A percentile compares a stretch with the other conserved stretches of the same genome.
phyloP scores from a whole-genome alignment of 2,797 vertebrate species.

The Craterocephalus amniculus region DNA sequence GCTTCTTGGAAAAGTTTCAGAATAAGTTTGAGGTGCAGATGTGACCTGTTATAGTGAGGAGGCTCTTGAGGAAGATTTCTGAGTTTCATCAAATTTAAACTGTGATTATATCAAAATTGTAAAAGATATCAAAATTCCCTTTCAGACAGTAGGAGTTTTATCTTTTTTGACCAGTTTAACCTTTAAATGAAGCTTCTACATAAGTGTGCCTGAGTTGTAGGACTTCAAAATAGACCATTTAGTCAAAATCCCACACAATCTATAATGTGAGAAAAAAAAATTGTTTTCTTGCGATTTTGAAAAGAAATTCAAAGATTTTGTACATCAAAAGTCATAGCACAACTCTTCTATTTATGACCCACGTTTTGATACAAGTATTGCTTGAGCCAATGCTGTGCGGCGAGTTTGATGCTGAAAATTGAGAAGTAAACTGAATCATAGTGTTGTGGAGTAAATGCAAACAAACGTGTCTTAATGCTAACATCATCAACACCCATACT shows the following conservation, averaged over 20 bases:
- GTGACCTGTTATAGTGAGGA: no score
- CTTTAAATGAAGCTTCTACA: not conserved
- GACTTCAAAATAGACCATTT: not conserved
- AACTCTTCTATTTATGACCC: not conserved
- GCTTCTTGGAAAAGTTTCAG: not conserved
- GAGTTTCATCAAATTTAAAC: not conserved
- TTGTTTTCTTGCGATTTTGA: not conserved
- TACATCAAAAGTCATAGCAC: not conserved
- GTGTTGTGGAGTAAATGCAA: not conserved
- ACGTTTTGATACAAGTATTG: not conserved
- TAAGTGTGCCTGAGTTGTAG: not conserved
- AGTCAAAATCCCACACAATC: not conserved
- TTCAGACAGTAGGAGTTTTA: not conserved
- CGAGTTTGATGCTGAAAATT: not conserved
- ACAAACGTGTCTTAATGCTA: not conserved
- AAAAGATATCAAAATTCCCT: not conserved
- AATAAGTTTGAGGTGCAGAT: no score
- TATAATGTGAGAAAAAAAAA: no score
- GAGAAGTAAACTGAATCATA: no score
- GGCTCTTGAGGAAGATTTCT: not conserved
- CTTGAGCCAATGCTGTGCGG: not conserved
- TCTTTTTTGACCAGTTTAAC: not conserved
- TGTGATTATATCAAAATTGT: not conserved
- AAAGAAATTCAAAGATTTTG: not conserved
- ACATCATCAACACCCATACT: not conserved